Conservation (phyloP, 2,113 vertebrate genomes). For the Indri indri region DNA sequence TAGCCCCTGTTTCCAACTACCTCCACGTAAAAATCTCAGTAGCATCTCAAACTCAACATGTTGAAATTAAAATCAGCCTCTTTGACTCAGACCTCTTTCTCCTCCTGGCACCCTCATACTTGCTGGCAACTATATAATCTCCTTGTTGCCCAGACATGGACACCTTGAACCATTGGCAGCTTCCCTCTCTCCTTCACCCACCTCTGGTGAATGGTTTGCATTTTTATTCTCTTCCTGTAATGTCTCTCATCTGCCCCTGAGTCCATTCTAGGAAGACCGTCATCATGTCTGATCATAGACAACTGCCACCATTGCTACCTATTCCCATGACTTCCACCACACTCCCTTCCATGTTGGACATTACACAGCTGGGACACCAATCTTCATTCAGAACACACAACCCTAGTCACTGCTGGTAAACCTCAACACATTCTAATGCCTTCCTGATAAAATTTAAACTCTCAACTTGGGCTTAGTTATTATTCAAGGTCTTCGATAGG, state of each 20-base stretch:
- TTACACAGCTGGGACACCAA: background rate
- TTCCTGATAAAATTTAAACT: background rate
- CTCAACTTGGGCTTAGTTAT: background rate
- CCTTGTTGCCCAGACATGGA: background rate
- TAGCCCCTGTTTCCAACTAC: background rate
- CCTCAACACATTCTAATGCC: background rate
- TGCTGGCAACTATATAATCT: background rate
- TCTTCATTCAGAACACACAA: background rate
- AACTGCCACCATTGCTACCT: background rate
- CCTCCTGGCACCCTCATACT: background rate
- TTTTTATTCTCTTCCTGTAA: background rate
- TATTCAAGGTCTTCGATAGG: background rate
- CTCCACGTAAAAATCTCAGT: background rate
- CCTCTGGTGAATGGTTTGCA: background rate
- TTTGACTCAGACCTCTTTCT: background rate
- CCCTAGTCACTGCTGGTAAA: background rate
- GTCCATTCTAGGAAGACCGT: background rate
- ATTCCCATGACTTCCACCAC: background rate
- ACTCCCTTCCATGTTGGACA: background rate
- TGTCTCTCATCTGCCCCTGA: background rate
- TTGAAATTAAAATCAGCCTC: background rate
- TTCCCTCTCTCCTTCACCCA: background rate
- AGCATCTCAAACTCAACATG: background rate
- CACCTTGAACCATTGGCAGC: background rate
- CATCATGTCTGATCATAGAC: background rate